phyloP scores from a whole-genome alignment of 2,888 invertebrate species.

The Sesamia inferens region DNA sequence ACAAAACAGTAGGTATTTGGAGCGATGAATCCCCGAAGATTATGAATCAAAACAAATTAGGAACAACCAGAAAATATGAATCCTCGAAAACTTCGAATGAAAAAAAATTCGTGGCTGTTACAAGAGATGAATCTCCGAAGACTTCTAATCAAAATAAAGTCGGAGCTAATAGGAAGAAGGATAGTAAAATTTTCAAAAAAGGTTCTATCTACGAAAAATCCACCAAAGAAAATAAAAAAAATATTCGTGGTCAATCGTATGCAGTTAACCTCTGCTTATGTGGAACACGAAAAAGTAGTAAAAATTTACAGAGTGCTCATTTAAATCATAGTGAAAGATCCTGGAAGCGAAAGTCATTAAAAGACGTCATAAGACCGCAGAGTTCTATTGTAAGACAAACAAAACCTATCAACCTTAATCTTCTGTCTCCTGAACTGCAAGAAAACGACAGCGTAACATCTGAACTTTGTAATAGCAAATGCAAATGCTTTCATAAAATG shows the following conservation, averaged over 20 bases:
- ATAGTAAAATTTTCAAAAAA: conserved; percentile 46
- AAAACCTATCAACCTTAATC: conserved; percentile 68
- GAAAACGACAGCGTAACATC: conserved; percentile 51
- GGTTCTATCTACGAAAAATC: conserved; percentile 55
- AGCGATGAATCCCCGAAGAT: neutral
- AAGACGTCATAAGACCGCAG: conserved; percentile 56
- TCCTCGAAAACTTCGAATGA: neutral
- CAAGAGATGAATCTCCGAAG: neutral
- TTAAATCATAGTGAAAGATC: conserved; percentile 29
- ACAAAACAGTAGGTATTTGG: conserved; percentile 10
- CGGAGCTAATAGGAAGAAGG: conserved; percentile 33
- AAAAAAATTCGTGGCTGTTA: neutral
- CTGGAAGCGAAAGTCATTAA: conserved; percentile 61
- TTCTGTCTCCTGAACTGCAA: conserved; percentile 53
- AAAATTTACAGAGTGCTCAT: conserved; percentile 36
- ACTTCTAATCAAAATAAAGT: neutral
- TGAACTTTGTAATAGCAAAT: conserved; percentile 68
- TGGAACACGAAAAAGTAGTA: conserved; percentile 67
- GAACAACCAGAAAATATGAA: too few relatives aligned
- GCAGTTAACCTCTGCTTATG: conserved; percentile 83
- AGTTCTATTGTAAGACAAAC: conserved; percentile 66
- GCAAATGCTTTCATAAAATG: conserved; percentile 80
- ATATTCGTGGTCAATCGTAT: conserved; percentile 71
- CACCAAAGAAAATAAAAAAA: conserved; percentile 63
- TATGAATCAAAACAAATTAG: neutral